Evolutionary conservation across 2,113 vertebrate genomes (phyloP).

Genomic region (Otocyon megalotis): DNA sequence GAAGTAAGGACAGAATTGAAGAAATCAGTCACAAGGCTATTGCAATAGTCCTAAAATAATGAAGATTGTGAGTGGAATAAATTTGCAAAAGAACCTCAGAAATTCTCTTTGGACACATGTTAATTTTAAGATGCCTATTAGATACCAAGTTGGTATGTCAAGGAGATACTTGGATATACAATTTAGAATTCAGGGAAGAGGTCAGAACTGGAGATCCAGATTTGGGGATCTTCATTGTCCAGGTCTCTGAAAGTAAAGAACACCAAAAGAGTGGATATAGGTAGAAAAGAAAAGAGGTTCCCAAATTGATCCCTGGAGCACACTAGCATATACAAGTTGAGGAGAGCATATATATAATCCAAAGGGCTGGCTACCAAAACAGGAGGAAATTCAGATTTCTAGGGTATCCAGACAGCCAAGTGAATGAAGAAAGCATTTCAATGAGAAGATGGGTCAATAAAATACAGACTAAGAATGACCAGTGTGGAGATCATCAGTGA

Average conservation of each 20-base stretch:
- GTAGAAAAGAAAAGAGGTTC: neutral
- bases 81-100: neutral
- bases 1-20: neutral
- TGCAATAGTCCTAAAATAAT: neutral
- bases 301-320: neutral
- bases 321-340: neutral
- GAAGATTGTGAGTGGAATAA: neutral
- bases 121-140: slow-evolving; percentile 2
- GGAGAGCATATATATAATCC: neutral
- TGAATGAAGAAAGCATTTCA: neutral
- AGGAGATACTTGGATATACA: neutral
- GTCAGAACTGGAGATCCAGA: neutral
- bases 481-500: neutral
- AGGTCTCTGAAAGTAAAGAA: slow-evolving; percentile 22
- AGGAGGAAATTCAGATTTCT: neutral
- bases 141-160: neutral
- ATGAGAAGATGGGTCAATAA: neutral
- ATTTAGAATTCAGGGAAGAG: neutral
- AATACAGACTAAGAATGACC: neutral
- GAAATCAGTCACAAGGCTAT: neutral
- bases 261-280: neutral
- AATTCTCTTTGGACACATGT: neutral
- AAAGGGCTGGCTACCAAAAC: neutral
- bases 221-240: neutral
- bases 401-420: neutral